A percentile compares a stretch with the other conserved stretches of the same genome.
Evolutionary conservation across 2,113 vertebrate species (phyloP).

Genomic region (Hylia prasina): DNA sequence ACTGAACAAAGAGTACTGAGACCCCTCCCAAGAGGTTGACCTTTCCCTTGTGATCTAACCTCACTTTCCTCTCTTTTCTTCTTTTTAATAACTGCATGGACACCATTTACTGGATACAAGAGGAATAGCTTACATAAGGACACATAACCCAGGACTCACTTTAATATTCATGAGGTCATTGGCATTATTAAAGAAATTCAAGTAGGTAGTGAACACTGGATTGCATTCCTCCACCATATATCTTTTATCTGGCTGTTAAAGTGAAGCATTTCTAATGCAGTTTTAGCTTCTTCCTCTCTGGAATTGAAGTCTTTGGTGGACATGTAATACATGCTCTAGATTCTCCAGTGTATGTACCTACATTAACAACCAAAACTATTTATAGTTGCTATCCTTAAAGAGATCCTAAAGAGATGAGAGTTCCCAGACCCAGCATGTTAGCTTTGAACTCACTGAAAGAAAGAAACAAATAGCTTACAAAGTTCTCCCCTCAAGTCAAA

Average conservation of each 20-base stretch:
- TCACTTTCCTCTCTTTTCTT: conserved; percentile 26
- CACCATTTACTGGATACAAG: conserved; percentile 20
- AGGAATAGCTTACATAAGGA: conserved; percentile 16
- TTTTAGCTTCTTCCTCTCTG: conserved; percentile 20
- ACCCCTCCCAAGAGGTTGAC: not conserved
- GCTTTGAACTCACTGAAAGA: conserved; percentile 3
- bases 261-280: conserved; percentile 11
- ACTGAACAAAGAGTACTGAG: not conserved
- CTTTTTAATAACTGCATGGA: conserved; percentile 48
- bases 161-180: conserved; percentile 63
- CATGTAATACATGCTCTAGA: not conserved
- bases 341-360: not conserved
- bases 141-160: conserved; percentile 47
- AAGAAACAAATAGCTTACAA: not conserved
- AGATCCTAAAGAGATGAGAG: conserved; percentile 35
- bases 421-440: not conserved
- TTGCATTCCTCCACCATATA: conserved; percentile 35
- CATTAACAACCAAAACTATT: conserved; percentile 11
- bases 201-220: conserved; percentile 43
- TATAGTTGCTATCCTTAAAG: conserved; percentile 12
- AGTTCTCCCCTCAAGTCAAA: conserved; percentile 8
- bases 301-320: conserved; percentile 19
- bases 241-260: conserved; percentile 56
- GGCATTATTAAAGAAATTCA: conserved; percentile 61
- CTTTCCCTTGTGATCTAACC: conserved; percentile 3